Evolutionary conservation across 2,113 vertebrate species (phyloP).

Genomic region (Alouatta palliata): DNA sequence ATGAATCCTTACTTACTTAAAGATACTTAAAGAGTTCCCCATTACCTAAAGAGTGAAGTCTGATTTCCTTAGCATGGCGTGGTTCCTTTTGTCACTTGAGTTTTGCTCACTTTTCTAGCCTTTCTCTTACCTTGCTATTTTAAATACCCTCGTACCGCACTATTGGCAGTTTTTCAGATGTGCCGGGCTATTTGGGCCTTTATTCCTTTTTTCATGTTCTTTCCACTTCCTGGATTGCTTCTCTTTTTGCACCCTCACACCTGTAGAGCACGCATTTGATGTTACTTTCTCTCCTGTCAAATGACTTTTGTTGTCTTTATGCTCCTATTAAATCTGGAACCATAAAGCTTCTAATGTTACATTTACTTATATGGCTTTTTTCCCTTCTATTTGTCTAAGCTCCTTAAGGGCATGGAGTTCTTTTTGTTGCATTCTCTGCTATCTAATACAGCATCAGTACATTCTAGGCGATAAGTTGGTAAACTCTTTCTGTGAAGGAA

Average conservation of each 20-base stretch:
- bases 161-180: background rate
- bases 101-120: background rate
- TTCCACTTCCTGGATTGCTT: background rate
- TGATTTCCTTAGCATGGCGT: background rate
- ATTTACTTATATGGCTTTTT: background rate
- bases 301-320: background rate
- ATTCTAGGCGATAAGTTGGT: background rate
- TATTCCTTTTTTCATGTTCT: background rate
- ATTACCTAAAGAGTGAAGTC: background rate
- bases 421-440: background rate
- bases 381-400: background rate
- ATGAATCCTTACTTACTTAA: background rate
- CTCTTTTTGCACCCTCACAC: background rate
- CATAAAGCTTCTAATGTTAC: background rate
- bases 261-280: background rate
- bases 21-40: background rate
- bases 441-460: background rate
- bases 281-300: background rate
- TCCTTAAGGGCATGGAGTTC: background rate
- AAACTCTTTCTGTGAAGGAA: background rate
- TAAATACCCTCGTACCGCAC: background rate
- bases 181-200: background rate
- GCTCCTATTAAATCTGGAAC: background rate
- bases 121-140: background rate
- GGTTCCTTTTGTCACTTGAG: background rate